Evolutionary conservation across 2,113 vertebrate genomes (phyloP).

Genomic region (Acanthisitta chloris): DNA sequence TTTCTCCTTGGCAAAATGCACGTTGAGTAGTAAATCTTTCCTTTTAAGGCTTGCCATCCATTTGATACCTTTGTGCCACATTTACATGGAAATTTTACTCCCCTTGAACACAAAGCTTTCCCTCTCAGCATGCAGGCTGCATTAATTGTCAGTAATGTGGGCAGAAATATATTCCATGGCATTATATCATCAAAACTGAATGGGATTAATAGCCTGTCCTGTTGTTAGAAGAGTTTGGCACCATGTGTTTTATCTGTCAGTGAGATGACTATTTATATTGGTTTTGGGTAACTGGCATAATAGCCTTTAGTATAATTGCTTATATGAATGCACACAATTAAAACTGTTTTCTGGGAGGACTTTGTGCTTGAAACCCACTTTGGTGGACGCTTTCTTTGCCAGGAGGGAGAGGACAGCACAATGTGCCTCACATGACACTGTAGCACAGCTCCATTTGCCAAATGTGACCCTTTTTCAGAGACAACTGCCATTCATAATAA

Average conservation of each 20-base stretch:
- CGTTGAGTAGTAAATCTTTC: slow-evolving; percentile 35
- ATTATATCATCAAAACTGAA: slow-evolving; percentile 50
- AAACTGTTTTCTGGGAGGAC: slow-evolving; percentile 12
- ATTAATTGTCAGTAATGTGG: slow-evolving; percentile 56
- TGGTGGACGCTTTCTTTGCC: background rate
- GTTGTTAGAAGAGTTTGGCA: slow-evolving; percentile 51
- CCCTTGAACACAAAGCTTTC: slow-evolving; percentile 43
- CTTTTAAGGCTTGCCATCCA: slow-evolving; percentile 50
- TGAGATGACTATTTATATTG: slow-evolving; percentile 23
- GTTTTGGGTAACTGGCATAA: slow-evolving; percentile 12
- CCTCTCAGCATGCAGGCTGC: slow-evolving; percentile 31
- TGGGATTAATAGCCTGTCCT: slow-evolving; percentile 47
- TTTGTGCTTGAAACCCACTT: background rate
- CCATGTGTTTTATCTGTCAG: slow-evolving; percentile 36
- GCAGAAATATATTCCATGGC: slow-evolving; percentile 50
- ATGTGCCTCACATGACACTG: rapidly evolving
- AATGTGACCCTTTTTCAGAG: background rate
- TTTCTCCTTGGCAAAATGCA: background rate
- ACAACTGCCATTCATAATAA: background rate
- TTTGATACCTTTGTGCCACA: slow-evolving; percentile 57
- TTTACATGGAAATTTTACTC: slow-evolving; percentile 68
- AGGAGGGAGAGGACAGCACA: background rate
- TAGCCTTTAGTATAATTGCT: slow-evolving; percentile 21
- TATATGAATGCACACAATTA: slow-evolving; percentile 43
- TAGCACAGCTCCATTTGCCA: background rate